Evolutionary conservation across 1,140 invertebrate genomes (phyloP).

Genomic region (Steinernema feltiae): DNA sequence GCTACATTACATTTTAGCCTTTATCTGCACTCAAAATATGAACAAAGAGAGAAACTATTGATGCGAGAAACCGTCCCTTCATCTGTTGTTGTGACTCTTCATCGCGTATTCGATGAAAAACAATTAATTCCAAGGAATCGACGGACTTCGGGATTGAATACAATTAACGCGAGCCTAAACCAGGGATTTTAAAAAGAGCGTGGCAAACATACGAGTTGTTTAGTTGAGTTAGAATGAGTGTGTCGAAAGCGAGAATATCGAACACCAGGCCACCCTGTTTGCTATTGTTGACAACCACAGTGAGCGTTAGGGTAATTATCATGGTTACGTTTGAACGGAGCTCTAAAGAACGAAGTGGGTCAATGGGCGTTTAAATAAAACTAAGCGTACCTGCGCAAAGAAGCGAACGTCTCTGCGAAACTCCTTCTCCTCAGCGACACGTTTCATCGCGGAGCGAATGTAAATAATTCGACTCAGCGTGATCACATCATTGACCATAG

Average conservation of each 20-base stretch:
- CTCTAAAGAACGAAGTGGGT: neutral
- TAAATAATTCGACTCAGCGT: neutral
- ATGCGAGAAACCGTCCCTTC: too few species aligned
- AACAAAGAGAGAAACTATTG: too few species aligned
- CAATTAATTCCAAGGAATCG: neutral
- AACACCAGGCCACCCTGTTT: neutral
- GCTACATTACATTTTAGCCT: too few species aligned
- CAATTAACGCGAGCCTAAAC: neutral
- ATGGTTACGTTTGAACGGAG: slow-evolving; percentile 6
- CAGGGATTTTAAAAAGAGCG: neutral
- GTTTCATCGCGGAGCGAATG: neutral
- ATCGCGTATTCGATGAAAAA: neutral
- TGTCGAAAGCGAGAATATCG: neutral
- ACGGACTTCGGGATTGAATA: slow-evolving; percentile 1
- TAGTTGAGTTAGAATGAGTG: neutral
- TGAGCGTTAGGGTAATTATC: neutral
- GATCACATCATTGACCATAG: neutral
- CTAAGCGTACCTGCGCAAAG: neutral
- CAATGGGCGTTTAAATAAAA: neutral
- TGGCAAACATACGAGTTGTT: neutral
- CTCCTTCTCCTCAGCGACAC: neutral
- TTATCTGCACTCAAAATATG: too few species aligned
- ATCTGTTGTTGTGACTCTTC: neutral
- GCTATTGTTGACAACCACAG: neutral
- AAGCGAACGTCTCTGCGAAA: neutral